Evolutionary conservation across 92 coral and sea anemone species (phyloP).

Genomic region (Epizoanthus fatuus): DNA sequence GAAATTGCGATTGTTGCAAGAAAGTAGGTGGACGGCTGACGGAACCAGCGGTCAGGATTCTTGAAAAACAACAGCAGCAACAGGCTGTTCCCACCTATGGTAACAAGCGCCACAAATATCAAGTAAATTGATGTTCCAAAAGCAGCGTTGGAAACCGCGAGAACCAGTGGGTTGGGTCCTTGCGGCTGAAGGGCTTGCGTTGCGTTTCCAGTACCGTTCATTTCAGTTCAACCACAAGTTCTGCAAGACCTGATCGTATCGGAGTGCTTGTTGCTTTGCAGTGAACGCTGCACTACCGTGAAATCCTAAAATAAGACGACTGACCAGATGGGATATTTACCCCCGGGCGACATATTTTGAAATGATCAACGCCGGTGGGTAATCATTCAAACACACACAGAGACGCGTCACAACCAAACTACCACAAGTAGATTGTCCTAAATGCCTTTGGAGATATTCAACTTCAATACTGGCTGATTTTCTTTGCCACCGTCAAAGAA

Average conservation of each 20-base stretch:
- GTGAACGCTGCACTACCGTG: neutral
- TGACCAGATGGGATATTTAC: neutral
- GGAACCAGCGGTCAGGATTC: constrained; percentile 26
- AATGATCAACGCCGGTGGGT: neutral
- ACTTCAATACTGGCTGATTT: neutral
- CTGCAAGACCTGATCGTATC: neutral
- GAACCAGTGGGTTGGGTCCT: constrained; percentile 26
- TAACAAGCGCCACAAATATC: neutral
- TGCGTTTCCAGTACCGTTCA: constrained; percentile 17
- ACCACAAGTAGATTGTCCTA: no score
- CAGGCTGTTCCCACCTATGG: constrained; percentile 21
- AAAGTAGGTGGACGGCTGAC: constrained; percentile 31
- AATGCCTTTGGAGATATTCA: neutral
- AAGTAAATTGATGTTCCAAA: constrained; percentile 36
- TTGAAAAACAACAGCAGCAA: constrained; percentile 18
- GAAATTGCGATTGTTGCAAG: constrained; percentile 25
- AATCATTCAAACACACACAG: neutral
- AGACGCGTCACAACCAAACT: neutral
- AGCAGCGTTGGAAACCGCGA: constrained; percentile 22
- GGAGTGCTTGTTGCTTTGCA: constrained; percentile 2
- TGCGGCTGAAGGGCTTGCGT: neutral
- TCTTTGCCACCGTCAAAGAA: neutral
- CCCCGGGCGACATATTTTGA: constrained; percentile 19
- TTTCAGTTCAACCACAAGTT: neutral
- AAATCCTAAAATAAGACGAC: neutral